Percentiles rank a stretch among this genome's conserved stretches.
Conservation (phyloP, 2,888 invertebrate species). For the Limenitis camilla region DNA sequence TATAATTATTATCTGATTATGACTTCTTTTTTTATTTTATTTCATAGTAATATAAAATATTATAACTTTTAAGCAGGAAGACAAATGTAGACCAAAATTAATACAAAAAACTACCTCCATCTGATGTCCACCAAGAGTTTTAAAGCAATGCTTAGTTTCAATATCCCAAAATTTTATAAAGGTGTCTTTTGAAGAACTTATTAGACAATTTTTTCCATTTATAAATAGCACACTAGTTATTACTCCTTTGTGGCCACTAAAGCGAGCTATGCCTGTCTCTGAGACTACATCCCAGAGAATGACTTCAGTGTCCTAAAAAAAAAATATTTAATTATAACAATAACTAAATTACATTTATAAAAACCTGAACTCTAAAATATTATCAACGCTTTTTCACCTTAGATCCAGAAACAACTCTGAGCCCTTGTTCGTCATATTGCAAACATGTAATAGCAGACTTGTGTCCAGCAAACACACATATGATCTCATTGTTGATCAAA, state of each 20-base stretch:
- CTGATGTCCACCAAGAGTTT: conserved; percentile 91
- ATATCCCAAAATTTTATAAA: conserved; percentile 98
- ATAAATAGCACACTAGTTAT: conserved; percentile 89
- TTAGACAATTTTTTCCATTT: conserved; percentile 78
- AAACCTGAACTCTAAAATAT: no score
- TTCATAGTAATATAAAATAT: no score
- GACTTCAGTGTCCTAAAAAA: conserved; percentile 88
- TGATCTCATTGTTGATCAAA: conserved; percentile 80
- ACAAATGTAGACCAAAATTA: neutral
- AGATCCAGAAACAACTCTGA: conserved; percentile 90
- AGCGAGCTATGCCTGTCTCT: conserved; percentile 90
- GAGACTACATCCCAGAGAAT: conserved; percentile 96
- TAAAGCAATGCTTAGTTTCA: conserved; percentile 95
- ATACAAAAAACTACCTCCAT: conserved; percentile 77
- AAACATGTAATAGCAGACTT: conserved; percentile 87
- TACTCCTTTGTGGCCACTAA: conserved; percentile 93
- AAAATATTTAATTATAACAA: neutral
- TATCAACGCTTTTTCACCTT: conserved; percentile 72
- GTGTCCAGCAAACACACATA: conserved; percentile 88
- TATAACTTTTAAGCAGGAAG: neutral
- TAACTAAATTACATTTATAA: neutral
- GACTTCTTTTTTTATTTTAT: no score
- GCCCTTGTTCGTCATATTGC: conserved; percentile 87
- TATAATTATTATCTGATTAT: no score
- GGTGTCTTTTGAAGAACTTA: conserved; percentile 93